phyloP scores from a whole-genome alignment of 2,888 invertebrate genomes.

The Dolomedes plantarius region DNA sequence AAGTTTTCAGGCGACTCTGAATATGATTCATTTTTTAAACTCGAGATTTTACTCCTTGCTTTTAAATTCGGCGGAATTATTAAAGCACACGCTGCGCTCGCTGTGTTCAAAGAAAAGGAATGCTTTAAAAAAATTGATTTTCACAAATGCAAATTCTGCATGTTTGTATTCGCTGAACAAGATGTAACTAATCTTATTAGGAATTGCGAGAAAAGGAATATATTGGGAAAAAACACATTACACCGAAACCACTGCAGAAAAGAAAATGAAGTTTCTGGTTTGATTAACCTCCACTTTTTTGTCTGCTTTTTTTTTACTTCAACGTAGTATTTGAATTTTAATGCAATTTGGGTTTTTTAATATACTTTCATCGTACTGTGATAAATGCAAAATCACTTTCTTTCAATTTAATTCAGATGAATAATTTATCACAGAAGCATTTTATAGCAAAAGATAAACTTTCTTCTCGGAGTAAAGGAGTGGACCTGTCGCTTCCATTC shows the following conservation, averaged over 20 bases:
- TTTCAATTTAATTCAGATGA: constrained; percentile 18
- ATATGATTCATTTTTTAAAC: constrained; percentile 35
- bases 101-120: constrained; percentile 36
- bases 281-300: constrained; percentile 50
- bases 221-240: constrained; percentile 24
- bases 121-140: constrained; percentile 24
- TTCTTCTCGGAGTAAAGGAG: not conserved
- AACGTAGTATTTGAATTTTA: not conserved
- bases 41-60: constrained; percentile 38
- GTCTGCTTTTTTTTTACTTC: constrained; percentile 10
- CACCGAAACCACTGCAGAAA: constrained; percentile 25
- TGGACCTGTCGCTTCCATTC: constrained; percentile 2
- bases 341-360: constrained; percentile 14
- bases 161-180: constrained; percentile 42
- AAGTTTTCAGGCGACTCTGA: constrained; percentile 56
- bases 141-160: constrained; percentile 28
- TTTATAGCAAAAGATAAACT: not conserved
- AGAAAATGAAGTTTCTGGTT: constrained; percentile 48
- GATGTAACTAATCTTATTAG: constrained; percentile 62
- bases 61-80: constrained; percentile 58
- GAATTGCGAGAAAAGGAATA: constrained; percentile 29
- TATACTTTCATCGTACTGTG: not conserved
- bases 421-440: constrained; percentile 11
- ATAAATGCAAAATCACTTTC: constrained; percentile 16
- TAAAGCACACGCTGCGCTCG: constrained; percentile 34